A percentile compares a stretch with the other conserved stretches of the same genome.
phyloP scores from a whole-genome alignment of 1,140 invertebrate genomes.

The Drosophila obscura region DNA sequence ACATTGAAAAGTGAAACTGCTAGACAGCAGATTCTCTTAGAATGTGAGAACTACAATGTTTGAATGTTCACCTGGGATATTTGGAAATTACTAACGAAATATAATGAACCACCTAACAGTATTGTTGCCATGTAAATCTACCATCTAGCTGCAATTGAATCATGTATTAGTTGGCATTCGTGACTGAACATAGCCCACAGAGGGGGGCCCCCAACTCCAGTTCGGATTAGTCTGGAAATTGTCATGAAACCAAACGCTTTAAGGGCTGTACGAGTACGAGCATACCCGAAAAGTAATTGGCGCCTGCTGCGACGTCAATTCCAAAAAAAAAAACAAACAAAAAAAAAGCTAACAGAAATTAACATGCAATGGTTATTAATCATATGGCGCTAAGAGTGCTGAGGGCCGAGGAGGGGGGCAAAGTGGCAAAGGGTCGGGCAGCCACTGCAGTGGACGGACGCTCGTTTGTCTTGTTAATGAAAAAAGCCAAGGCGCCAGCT shows the following conservation, averaged over 20 bases:
- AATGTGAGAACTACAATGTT: no score
- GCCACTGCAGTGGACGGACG: conserved; percentile 30
- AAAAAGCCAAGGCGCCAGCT: conserved; percentile 83
- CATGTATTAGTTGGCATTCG: conserved; percentile 8
- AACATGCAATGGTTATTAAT: conserved; percentile 78
- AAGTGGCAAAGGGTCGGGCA: conserved; percentile 21
- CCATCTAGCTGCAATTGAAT: no score
- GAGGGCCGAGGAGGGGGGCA: conserved; percentile 7
- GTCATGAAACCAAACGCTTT: conserved; percentile 31
- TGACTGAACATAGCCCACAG: conserved; percentile 10
- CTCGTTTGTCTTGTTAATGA: conserved; percentile 82
- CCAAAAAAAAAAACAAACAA: conserved; percentile 24
- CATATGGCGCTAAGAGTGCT: conserved; percentile 60
- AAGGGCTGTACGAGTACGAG: conserved; percentile 11
- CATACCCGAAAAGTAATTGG: conserved; percentile 64
- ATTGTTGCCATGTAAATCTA: no score
- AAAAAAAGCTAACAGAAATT: conserved; percentile 54
- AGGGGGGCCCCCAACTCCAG: conserved; percentile 5
- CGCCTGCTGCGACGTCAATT: conserved; percentile 57
- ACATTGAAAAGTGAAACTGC: no score
- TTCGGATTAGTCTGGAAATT: conserved; percentile 5
- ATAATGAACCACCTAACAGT: no score
- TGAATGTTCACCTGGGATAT: no score
- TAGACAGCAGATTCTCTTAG: no score
- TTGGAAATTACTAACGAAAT: no score